phyloP scores from a whole-genome alignment of 2,113 vertebrate species.

The Leptobrachium leishanense region DNA sequence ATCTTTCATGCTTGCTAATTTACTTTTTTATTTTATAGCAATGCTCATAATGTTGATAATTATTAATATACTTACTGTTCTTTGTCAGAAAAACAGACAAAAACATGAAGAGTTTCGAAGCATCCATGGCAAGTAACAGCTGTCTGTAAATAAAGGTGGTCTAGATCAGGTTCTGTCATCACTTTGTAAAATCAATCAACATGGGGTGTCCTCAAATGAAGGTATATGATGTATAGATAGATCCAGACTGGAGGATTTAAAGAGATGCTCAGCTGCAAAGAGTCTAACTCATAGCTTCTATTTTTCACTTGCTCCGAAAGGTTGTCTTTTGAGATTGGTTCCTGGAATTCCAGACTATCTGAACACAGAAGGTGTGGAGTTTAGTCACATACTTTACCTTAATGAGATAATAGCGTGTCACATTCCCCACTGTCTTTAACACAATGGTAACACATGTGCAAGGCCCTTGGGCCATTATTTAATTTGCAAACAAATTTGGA shows the following conservation, averaged over 20 bases:
- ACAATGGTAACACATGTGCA: conserved; percentile 11
- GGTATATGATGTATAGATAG: too few relatives aligned
- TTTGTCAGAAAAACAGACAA: conserved; percentile 3
- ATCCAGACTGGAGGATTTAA: too few relatives aligned
- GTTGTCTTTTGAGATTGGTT: neutral
- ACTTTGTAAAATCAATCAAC: too few relatives aligned
- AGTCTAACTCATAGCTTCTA: too few relatives aligned
- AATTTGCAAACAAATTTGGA: neutral
- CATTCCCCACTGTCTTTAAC: neutral
- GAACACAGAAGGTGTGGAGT: neutral
- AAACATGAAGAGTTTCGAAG: neutral
- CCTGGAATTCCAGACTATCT: neutral
- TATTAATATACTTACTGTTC: conserved; percentile 8
- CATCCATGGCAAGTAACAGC: neutral
- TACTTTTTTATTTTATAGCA: too few relatives aligned
- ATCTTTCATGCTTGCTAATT: too few relatives aligned
- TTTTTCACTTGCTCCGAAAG: neutral
- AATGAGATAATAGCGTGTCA: conserved; percentile 8
- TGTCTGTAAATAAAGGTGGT: neutral
- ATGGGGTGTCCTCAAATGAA: too few relatives aligned
- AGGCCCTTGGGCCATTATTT: conserved; percentile 13
- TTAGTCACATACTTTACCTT: neutral
- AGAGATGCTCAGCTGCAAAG: too few relatives aligned
- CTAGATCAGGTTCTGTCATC: too few relatives aligned
- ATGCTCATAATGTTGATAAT: too few relatives aligned